phyloP scores from a whole-genome alignment of 2,888 invertebrate genomes.

The Protodeltote pygarga region DNA sequence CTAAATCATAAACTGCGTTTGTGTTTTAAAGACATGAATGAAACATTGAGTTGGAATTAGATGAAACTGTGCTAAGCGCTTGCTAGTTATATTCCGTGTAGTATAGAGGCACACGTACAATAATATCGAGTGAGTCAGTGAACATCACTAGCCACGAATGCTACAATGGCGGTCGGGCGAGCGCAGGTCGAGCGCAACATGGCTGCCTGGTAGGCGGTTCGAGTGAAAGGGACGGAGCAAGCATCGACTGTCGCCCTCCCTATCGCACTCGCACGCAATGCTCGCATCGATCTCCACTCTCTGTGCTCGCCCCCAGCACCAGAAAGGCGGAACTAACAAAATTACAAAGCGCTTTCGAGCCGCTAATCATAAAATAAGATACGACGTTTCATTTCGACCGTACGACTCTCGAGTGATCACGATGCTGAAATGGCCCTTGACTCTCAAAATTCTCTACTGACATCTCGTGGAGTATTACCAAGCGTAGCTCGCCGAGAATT shows the following conservation, averaged over 20 bases:
- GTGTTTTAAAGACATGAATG: constrained; percentile 17
- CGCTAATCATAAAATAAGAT: constrained; percentile 88
- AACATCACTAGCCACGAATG: constrained; percentile 84
- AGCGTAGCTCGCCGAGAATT: constrained; percentile 68
- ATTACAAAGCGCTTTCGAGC: constrained; percentile 87
- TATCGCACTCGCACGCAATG: constrained; percentile 80
- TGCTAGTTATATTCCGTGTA: constrained; percentile 39
- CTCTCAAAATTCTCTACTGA: constrained; percentile 85
- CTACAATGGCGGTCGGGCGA: constrained; percentile 87
- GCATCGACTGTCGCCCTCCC: constrained; percentile 67
- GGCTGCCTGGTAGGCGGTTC: constrained; percentile 87
- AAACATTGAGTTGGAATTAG: constrained; percentile 28
- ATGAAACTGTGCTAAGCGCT: constrained; percentile 31
- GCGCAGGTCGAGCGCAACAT: constrained; percentile 87
- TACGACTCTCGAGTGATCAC: constrained; percentile 85
- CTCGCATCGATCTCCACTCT: constrained; percentile 86
- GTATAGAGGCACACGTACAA: constrained; percentile 52
- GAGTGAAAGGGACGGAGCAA: constrained; percentile 76
- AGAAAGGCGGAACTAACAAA: constrained; percentile 88
- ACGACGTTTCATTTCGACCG: constrained; percentile 87
- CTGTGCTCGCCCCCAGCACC: constrained; percentile 86
- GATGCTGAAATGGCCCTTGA: constrained; percentile 85
- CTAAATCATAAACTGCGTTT: too few relatives aligned
- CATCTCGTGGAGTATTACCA: constrained; percentile 79
- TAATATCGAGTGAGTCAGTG: constrained; percentile 72